These are phyloP conservation scores for Corydoras sp. DNA, from an alignment of 2,113 vertebrate genomes.

Conservation along the genomic window DNA sequence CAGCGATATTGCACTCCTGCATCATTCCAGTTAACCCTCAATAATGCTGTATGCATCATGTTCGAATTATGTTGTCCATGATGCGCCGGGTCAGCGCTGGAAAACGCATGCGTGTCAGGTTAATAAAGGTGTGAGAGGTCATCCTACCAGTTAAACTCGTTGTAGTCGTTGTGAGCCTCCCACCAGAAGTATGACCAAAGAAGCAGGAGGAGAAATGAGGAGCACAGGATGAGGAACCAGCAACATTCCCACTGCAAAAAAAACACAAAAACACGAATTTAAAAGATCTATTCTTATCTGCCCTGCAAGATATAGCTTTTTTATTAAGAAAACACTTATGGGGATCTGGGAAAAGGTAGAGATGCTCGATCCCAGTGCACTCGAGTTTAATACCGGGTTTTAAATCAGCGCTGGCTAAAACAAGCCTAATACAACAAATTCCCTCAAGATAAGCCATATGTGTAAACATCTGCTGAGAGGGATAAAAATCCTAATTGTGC, in stretches of 20 bases:
- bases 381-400: too few species aligned
- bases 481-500: not conserved
- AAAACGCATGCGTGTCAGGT: not conserved
- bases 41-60: not conserved
- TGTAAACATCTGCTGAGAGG: not conserved
- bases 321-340: too few species aligned
- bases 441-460: not conserved
- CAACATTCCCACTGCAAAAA: constrained; percentile 84
- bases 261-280: constrained; percentile 4
- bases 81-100: too few species aligned
- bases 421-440: too few species aligned
- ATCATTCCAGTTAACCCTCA: not conserved
- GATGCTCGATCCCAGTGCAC: too few species aligned
- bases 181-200: constrained; percentile 96
- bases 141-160: constrained; percentile 69
- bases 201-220: constrained; percentile 83
- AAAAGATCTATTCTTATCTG: not conserved
- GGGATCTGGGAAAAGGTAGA: too few species aligned
- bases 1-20: not conserved
- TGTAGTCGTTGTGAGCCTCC: constrained; percentile 91
- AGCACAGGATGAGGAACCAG: constrained; percentile 86
- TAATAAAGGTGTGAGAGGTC: not conserved
- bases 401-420: too few species aligned
- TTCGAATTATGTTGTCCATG: not conserved
- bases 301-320: too few species aligned